Evolutionary conservation across 2,113 vertebrate genomes (phyloP).

Genomic region (Ailuropoda melanoleuca): DNA sequence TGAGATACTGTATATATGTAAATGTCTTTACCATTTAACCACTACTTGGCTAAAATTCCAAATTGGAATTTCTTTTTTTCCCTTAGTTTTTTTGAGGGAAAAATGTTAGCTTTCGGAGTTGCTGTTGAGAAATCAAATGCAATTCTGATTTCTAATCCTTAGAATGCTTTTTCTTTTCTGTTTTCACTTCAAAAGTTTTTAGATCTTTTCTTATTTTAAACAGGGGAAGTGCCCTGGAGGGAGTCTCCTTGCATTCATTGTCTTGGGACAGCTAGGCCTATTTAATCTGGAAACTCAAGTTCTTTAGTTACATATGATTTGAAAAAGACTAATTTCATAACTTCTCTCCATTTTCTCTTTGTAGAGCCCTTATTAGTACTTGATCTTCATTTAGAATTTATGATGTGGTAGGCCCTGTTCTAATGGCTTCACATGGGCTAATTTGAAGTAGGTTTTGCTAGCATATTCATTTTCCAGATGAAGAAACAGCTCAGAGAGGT

Average conservation of each 20-base stretch:
- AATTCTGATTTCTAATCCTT: neutral
- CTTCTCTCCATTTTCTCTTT: neutral
- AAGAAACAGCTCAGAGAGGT: neutral
- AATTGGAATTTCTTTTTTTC: slow-evolving; percentile 1
- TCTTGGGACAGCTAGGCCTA: neutral
- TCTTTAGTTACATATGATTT: neutral
- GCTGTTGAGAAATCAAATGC: neutral
- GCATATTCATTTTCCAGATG: neutral
- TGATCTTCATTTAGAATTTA: neutral
- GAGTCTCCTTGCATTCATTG: neutral
- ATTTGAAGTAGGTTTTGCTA: neutral
- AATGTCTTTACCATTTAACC: neutral
- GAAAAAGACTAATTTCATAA: neutral
- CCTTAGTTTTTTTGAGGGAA: neutral
- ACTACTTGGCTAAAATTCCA: neutral
- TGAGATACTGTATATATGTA: neutral
- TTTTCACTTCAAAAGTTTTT: neutral
- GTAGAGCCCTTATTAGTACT: neutral
- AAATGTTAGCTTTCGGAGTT: neutral
- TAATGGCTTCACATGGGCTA: neutral
- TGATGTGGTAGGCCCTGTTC: neutral
- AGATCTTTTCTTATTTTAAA: neutral
- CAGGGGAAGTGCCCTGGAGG: neutral
- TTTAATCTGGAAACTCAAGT: neutral
- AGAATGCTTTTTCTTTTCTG: neutral